Base-by-base conservation (phyloP, 1,140 invertebrate genomes). In the Drosophila simulans region DNA sequence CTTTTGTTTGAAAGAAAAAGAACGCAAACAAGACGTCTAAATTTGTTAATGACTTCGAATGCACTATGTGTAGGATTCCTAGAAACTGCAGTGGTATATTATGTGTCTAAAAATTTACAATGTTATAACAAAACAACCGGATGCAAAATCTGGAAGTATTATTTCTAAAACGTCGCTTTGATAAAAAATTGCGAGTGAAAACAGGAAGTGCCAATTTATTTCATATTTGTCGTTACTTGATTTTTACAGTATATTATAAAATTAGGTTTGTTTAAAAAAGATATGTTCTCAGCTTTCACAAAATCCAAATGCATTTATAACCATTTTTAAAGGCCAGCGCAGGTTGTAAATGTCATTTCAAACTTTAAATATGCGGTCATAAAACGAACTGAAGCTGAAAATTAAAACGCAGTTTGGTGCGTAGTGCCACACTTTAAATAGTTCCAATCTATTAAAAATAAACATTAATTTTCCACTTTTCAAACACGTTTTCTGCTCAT, bases 391-490 rank as follows among this genome's bases (percentile, higher is more conserved):
- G 22, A 22, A 42, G 22, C 42, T 27, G 10, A 76, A 55, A 77
- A 34, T 45, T 65, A 37, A 66, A 71, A 74, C 58, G 58, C 54
- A 73, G 63, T 20, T 49, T 3, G 37, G 27, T 48, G 20, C 39
- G 37, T 55, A 56, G 39, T 68, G 35, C 62, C 40, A 46, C 5
- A 17, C 40, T 68, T 69, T 69, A 40, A 70, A 70, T 69, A 53
- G 20, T 20, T 17, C 64, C 11, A 46, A 48, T 15, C 34, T 46
- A 45, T 60, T n/a, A 46, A 69, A 68, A 56, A 77, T 52, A 43
- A 49, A 70, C 46, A 52, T 57, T 15, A 63, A 55, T 68, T 68
- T 48, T 62, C 15, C 63, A 46, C 4, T 52, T 72, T 55, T 76
- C 42, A 7, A 79, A 45, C 52, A 54, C 60, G 45, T 45, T 63